These are phyloP conservation scores for Phyllostomus hastatus DNA, from an alignment of 2,113 vertebrate species.

Conservation along the genomic window DNA sequence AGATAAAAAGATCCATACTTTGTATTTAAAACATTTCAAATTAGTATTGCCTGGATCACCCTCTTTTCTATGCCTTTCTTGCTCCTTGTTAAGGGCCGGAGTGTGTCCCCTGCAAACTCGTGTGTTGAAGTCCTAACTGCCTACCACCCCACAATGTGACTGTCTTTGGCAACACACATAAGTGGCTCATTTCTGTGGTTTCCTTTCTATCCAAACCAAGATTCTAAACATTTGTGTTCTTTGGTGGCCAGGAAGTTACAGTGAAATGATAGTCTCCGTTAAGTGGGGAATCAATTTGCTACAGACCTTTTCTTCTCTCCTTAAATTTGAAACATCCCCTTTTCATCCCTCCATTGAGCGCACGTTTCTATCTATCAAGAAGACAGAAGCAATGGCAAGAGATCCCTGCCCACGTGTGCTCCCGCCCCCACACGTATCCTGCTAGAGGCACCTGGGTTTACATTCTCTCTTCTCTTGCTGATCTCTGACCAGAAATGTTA, in stretches of 20 bases:
- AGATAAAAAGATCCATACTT: no score
- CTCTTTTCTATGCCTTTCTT: no score
- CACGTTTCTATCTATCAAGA: not conserved
- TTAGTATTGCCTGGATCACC: no score
- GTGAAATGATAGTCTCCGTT: not conserved
- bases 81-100: no score
- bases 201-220: not conserved
- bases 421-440: not conserved
- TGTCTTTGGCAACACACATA: not conserved
- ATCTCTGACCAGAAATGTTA: not conserved
- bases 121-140: no score
- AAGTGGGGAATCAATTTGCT: not conserved
- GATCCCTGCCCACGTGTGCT: rapidly evolving
- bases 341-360: not conserved
- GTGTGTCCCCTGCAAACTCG: no score
- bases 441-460: not conserved
- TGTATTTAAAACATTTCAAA: no score
- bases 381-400: not conserved
- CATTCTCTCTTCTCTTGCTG: not conserved
- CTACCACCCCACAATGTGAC: no score
- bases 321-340: not conserved
- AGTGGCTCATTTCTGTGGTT: not conserved
- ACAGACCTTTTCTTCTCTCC: no score
- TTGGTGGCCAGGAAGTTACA: not conserved
- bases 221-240: not conserved